A percentile compares a stretch with the other conserved stretches of the same genome.
Evolutionary conservation across 2,797 vertebrate genomes (phyloP).

Genomic region (Sebastes trivittatus): DNA sequence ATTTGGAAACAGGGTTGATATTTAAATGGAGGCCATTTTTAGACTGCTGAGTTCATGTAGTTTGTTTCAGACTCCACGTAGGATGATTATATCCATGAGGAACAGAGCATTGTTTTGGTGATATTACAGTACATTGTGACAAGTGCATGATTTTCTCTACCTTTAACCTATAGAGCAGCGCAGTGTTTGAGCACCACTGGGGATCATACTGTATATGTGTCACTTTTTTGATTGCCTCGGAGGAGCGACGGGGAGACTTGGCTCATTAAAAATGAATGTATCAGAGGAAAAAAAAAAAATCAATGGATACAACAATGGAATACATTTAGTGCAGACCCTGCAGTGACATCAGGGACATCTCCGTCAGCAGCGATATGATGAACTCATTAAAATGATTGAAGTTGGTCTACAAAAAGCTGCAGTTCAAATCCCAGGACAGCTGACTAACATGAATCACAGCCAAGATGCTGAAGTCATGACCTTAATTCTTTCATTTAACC

Average conservation of each 20-base stretch:
- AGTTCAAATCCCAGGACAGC: slow-evolving; percentile 69
- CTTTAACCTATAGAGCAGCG: slow-evolving; percentile 18
- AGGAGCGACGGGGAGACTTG: slow-evolving; percentile 33
- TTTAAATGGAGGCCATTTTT: background rate
- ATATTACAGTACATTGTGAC: background rate
- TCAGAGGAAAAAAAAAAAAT: slow-evolving; percentile 49
- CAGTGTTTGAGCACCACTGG: slow-evolving; percentile 5
- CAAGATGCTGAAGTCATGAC: slow-evolving; percentile 52
- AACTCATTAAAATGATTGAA: slow-evolving; percentile 79
- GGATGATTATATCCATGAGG: background rate
- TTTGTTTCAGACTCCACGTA: background rate
- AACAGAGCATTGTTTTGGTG: background rate
- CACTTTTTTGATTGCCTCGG: slow-evolving; percentile 51
- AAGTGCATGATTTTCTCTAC: slow-evolving; percentile 9
- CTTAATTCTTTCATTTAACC: slow-evolving; percentile 70
- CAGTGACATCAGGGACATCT: slow-evolving; percentile 68
- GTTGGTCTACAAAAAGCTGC: slow-evolving; percentile 68
- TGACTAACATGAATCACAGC: slow-evolving; percentile 63
- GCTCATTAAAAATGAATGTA: slow-evolving; percentile 71
- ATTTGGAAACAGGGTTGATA: background rate
- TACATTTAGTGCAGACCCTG: slow-evolving; percentile 60
- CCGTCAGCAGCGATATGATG: slow-evolving; percentile 64
- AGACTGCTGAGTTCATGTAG: background rate
- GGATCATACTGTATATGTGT: slow-evolving; percentile 33
- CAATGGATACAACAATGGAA: slow-evolving; percentile 74